Conservation (phyloP, 2,797 vertebrate species). For the Choloepus didactylus region DNA sequence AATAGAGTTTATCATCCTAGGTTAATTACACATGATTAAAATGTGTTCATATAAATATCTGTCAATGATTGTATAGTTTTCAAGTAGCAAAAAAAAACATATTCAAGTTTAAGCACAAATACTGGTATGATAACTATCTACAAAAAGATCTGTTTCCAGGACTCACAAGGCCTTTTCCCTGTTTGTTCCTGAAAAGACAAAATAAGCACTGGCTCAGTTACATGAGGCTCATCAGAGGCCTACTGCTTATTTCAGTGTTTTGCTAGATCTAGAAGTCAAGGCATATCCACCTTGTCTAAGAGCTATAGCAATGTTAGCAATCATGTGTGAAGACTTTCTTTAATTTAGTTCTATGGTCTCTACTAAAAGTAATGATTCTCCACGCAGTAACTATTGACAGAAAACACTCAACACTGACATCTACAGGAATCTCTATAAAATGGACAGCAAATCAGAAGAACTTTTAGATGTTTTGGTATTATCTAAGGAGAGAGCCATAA, state of each 20-base stretch:
- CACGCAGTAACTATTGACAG: background rate
- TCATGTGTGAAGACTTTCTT: background rate
- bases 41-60: background rate
- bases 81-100: background rate
- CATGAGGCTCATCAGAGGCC: background rate
- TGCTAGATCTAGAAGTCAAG: background rate
- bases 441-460: background rate
- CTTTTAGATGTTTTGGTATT: background rate
- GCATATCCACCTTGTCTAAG: background rate
- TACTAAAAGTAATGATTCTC: background rate
- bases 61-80: background rate
- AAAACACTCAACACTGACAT: background rate
- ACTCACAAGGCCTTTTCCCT: background rate
- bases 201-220: background rate
- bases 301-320: background rate
- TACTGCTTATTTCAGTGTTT: background rate
- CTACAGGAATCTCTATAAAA: background rate
- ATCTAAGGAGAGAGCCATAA: background rate
- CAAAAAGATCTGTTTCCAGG: background rate
- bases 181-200: background rate
- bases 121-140: background rate
- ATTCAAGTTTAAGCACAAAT: background rate
- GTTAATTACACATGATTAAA: background rate
- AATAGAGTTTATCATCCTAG: background rate
- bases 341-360: background rate